Base-by-base conservation (phyloP, 2,888 invertebrate species). In the Blomia tropicalis region DNA sequence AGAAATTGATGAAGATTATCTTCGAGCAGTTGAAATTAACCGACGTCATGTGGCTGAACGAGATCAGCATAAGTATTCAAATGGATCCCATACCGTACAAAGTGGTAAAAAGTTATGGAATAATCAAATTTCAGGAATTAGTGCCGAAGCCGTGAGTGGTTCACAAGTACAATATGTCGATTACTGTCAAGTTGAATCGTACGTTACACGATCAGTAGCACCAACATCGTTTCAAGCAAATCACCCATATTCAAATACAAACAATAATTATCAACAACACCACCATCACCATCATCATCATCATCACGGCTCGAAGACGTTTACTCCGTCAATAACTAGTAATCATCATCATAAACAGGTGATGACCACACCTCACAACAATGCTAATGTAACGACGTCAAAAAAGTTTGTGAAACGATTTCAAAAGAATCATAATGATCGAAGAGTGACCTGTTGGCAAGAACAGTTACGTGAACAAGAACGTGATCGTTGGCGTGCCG, bases 161-260 rank as follows among this genome's bases (percentile, higher is more conserved):
- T 36, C 36, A 11, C 51, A 47, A n/a, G 3, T 29, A 2, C 27
- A 56, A 4, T 56, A 56, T 25, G 56, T 56, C 36, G 56, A 56
- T 11, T 2, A 27, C 11, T 27, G 56, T 36, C 31, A 56, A 31
- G 23, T 29, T 11, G 56, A 56, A 31, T 22, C 56, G 2, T 56
- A 56, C 29, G 25, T 29, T 19, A 56, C 29, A 11, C 56, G 56
- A 56, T 56, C 56, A 30, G 29, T 27, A 22, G 56, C 56, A 29
- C 56, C 56, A 14, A 19, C 14, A 17, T 17, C 14, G 14, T 5
- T 19, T 4, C 17, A 41, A n/a, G 41, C 14, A n/a, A 19, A 41
- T 41, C 19, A 2, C 5, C 17, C 14, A 41, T 14, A 41, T n/a
- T 41, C 5, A 4, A 41, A 14, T 2, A 41, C 14, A 32, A 4